Evolutionary conservation across 2,888 invertebrate genomes (phyloP), one percentile per base, ranked within the genome.

Genomic region (Strigamia maritima): DNA sequence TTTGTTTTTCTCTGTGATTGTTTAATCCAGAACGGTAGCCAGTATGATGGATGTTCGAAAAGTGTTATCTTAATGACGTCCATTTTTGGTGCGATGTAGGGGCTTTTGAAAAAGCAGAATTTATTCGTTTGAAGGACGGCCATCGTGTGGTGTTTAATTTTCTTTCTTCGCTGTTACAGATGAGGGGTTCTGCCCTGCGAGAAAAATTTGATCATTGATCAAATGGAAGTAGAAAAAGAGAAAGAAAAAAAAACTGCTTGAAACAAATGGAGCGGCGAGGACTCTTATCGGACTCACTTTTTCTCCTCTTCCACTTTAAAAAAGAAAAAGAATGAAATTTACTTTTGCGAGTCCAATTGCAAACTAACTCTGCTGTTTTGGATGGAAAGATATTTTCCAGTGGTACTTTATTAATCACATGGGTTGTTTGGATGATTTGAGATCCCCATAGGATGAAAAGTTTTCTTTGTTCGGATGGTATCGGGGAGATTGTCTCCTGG

Each of bases 51-150:
- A 54, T 54, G 54, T n/a, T n/a, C 19, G 54, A 54, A 54, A 54
- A 54, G 54, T 54, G 54, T 54, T 54, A 54, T 54, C 54, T 54
- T 54, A 54, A 54, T 54, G 54, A 54, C 54, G 54, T 54, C 54
- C 54, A 54, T 54, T 54, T 54, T 54, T 54, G 19, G 54, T 19
- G 54, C 19, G 54, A 19, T 54, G 54, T 19, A 19, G 54, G 54
- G 19, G 54, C 54, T 54, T 54, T 54, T 54, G 54, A 54, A n/a
- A 54, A 54, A 54, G 54, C 54, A n/a, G 54, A 54, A 54, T 54
- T 54, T 54, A 54, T 54, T 54, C 54, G 54, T 54, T 54, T 54
- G 54, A 54, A 54, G 54, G 54, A 54, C 54, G 54, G 54, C 54
- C 54, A 54, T 54, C 54, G 54, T 8, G 54, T 54, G 54, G 54